Base-by-base conservation (phyloP, 1,140 invertebrate species). In the Bathynomus jamesi region DNA sequence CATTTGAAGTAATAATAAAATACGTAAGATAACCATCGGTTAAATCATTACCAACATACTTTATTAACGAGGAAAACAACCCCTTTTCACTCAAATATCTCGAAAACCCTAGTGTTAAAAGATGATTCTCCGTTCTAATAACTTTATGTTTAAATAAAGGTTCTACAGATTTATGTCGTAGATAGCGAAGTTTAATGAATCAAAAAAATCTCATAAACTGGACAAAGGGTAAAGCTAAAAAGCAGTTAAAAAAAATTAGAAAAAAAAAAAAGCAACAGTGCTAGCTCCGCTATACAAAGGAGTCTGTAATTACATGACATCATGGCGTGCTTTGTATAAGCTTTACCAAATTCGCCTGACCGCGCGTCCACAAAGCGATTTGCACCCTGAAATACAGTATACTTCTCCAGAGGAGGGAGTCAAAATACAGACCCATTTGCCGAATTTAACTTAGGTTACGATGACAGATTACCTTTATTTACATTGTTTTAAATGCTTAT, bases 61-160 rank as follows among this genome's bases (percentile, higher is more conserved):
- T 53, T 53, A 53, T 53, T 53, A 53, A 53, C 17, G 25, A 11
- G 21, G 69, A 69, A 68, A 69, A 32, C 65, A 75, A 67, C 65
- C 32, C 73, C 69, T 65, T 75, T 62, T 75, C 64, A 61, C 69
- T 67, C 69, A 17, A 10, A 69, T 69, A 30, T 17, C 21, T 27
- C 24, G 11, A 28, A n/a, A 30, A 60, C 29, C 66, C 66, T 69
- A 40, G 69, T 75, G 73, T 75, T 75, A 75, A 75, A 75, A 75
- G 73, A 75, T 71, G 73, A 66, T 68, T 71, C 69, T 66, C 65
- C 69, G 69, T 69, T 75, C 73, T 69, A 75, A 75, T 75, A 75
- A 75, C 65, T 75, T 75, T 75, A 75, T 75, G 69, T 75, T 75
- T 75, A 75, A 75, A 75, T 75, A 75, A 75, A 69, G 73, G 73